phyloP scores from a whole-genome alignment of 2,888 invertebrate species.

The Crocallis elinguaria region DNA sequence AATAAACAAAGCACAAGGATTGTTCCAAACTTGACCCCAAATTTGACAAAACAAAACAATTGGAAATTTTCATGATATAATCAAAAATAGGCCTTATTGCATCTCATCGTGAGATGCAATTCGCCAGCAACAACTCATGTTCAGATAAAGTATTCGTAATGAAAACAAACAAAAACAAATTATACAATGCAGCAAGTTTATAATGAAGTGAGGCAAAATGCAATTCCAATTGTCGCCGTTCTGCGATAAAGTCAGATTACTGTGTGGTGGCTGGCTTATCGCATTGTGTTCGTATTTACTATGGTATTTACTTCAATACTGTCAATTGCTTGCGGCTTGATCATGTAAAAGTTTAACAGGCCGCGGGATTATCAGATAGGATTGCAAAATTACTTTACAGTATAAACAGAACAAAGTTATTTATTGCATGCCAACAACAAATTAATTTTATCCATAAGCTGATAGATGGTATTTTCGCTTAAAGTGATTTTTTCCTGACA shows the following conservation, averaged over 20 bases:
- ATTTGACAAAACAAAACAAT: too few species aligned
- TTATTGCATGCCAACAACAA: too few species aligned
- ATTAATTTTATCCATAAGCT: too few species aligned
- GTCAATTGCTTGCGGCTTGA: constrained; percentile 22
- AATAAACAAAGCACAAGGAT: too few species aligned
- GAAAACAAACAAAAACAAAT: constrained; percentile 32
- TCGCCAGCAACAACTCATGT: background rate
- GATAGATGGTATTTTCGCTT: too few species aligned
- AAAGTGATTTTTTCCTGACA: too few species aligned
- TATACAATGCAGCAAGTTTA: constrained; percentile 29
- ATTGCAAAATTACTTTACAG: background rate
- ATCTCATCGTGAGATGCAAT: too few species aligned
- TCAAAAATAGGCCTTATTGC: too few species aligned
- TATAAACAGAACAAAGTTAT: too few species aligned
- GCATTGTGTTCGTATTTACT: constrained; percentile 31
- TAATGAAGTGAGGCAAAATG: constrained; percentile 37
- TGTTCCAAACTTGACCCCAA: too few species aligned
- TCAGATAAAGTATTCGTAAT: background rate
- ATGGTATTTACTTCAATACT: constrained; percentile 43
- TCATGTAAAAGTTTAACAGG: constrained; percentile 43
- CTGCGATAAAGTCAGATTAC: constrained; percentile 65
- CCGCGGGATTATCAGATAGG: background rate
- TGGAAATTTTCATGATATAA: too few species aligned
- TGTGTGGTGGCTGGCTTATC: constrained; percentile 56
- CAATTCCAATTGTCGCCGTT: constrained; percentile 36